Percentiles rank a stretch among this genome's conserved stretches.
phyloP scores from a whole-genome alignment of 1,140 invertebrate species.

The Caenorhabditis elegans region WBcel235 BX284606.5:11656501-11657000 shows the following conservation, averaged over 20 bases:
- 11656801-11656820: background rate
- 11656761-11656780: background rate
- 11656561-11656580: constrained; percentile 18
- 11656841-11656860: background rate
- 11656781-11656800: background rate
- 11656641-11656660: background rate
- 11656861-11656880: background rate
- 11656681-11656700: background rate
- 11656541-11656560: constrained; percentile 34
- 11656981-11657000: background rate
- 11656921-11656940: background rate
- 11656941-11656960: background rate
- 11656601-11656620: background rate
- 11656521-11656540: background rate
- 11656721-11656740: background rate
- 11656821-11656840: background rate
- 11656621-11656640: background rate
- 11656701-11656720: constrained; percentile 4
- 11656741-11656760: background rate
- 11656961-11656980: background rate
- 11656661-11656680: background rate
- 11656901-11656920: background rate
- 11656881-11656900: background rate
- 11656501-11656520: background rate
- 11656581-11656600: background rate